These are phyloP conservation scores for Lucilia cuprina DNA, from an alignment of 1,140 invertebrate species.

Conservation along the genomic window DNA sequence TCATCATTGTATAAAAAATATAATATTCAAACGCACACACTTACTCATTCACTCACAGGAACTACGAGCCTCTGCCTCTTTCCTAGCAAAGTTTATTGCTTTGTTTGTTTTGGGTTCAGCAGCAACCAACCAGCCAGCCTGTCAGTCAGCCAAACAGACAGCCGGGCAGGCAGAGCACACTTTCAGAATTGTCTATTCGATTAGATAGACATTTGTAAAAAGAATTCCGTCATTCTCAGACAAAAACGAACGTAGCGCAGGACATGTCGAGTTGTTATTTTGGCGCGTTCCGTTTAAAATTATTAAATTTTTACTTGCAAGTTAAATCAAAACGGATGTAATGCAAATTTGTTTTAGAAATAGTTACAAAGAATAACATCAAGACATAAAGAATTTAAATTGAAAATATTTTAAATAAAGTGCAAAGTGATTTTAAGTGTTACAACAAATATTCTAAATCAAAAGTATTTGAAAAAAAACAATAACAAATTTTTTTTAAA, in stretches of 20 bases:
- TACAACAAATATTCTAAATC: background rate
- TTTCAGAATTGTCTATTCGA: background rate
- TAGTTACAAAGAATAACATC: background rate
- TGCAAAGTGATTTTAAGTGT: background rate
- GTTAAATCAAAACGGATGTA: conserved; percentile 16
- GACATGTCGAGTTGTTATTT: conserved; percentile 2
- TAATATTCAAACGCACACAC: background rate
- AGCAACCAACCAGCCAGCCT: background rate
- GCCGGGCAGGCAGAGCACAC: background rate
- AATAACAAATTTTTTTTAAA: background rate
- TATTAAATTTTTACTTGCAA: background rate
- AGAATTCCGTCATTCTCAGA: conserved; percentile 16
- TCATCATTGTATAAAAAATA: background rate
- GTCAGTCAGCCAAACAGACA: background rate
- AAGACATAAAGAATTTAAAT: background rate
- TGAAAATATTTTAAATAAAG: background rate
- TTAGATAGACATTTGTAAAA: conserved; percentile 19
- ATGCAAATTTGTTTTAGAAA: background rate
- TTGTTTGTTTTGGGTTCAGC: conserved; percentile 16
- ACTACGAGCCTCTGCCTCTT: background rate
- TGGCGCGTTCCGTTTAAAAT: conserved; percentile 27
- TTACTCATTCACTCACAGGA: background rate
- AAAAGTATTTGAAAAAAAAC: background rate
- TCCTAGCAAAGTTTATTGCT: background rate
- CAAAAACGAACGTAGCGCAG: conserved; percentile 12